Evolutionary conservation across 2,888 invertebrate species (phyloP), one percentile per base, ranked within the genome.

Genomic region (Myopa testacea): DNA sequence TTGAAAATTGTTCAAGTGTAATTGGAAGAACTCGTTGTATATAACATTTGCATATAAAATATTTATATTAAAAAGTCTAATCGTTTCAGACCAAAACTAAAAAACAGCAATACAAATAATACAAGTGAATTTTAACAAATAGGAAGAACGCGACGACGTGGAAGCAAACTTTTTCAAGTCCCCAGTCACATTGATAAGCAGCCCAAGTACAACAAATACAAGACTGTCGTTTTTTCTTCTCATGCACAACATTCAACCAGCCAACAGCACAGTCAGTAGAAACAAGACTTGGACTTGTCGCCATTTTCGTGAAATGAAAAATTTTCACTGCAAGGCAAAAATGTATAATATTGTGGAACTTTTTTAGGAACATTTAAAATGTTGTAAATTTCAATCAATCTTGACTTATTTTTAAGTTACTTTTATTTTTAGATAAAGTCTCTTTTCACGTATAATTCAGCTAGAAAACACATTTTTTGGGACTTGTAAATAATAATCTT

Each of bases 261-360:
- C 70, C 7, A 52, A 52, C 34, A 14, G 3, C 37, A 19, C 45
- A 75, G 45, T 10, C 10, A 70, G 26, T 52, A 40, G 40, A 68
- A 34, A 45, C 55, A 40, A 75, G 55, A 75, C 68, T 75, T 78
- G 81, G 75, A 80, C 80, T 81, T 87, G 87, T 87, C 87, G 88
- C 87, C 88, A 87, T 87, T 87, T 87, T 87, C 85, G 84, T 84
- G 83, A 86, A 84, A 83, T 83, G 81, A 83, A 85, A 85, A 83
- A 82, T 77, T 73, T 52, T 62, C 73, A 76, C 68, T 81, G 81
- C 69, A 65, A 78, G 81, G 80, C 75, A 81, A 80, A 79, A 77
- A 78, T 72, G 75, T 60, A 60, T 10, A 62, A 34, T 38, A 40
- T 40, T 60, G 40, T 62, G 40, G 67, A 55, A 60, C 58, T 38